Conservation (phyloP, 2,113 vertebrate species). For the Collichthys lucidus region DNA sequence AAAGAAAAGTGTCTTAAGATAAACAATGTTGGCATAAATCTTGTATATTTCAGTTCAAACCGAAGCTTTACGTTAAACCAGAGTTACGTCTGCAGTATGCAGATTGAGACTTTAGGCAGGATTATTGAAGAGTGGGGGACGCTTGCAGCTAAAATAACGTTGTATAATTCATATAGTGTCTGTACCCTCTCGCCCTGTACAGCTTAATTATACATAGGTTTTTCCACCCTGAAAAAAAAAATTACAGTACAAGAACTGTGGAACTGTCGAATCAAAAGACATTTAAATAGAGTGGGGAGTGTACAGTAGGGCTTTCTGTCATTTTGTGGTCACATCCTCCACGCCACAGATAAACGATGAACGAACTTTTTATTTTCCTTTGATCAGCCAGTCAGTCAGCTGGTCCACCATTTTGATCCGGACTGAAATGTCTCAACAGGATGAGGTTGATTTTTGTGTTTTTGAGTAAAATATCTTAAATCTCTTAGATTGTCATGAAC, state of each 20-base stretch:
- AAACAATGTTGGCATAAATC: not conserved
- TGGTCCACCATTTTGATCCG: not conserved
- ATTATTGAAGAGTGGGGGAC: slow-evolving; percentile 24
- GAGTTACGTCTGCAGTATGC: slow-evolving; percentile 9
- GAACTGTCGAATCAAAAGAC: slow-evolving; percentile 15
- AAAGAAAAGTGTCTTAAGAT: not conserved
- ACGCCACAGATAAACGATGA: not conserved
- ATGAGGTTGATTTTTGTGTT: not conserved
- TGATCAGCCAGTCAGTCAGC: not conserved
- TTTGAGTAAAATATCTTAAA: not conserved
- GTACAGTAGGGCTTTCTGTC: not conserved
- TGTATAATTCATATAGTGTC: slow-evolving; percentile 74
- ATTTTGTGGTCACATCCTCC: not conserved
- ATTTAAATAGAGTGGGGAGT: slow-evolving; percentile 22
- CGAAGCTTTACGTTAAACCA: slow-evolving; percentile 1
- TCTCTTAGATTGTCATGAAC: too few species aligned
- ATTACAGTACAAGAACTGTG: not conserved
- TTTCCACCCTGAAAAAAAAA: slow-evolving; percentile 7
- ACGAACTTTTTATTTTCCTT: not conserved
- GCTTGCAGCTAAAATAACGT: slow-evolving; percentile 57
- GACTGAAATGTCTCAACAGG: not conserved
- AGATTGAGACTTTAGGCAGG: slow-evolving; percentile 30
- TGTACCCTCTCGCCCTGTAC: slow-evolving; percentile 58
- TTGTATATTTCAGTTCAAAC: not conserved
- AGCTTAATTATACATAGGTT: slow-evolving; percentile 63